Evolutionary conservation across 2,113 vertebrate genomes (phyloP).

Genomic region (Chroicocephalus ridibundus): DNA sequence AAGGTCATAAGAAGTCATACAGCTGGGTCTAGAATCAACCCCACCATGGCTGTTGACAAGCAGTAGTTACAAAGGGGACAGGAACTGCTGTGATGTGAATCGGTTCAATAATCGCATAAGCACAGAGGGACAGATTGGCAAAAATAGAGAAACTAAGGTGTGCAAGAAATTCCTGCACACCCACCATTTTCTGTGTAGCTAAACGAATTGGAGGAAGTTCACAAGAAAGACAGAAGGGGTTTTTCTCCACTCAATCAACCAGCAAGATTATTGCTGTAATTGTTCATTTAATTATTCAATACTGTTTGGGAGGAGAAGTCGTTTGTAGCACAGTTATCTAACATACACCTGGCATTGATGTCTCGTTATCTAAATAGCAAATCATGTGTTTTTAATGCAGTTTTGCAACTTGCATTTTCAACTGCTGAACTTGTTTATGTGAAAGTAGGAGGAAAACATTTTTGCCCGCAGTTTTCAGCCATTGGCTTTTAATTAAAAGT

Average conservation of each 20-base stretch:
- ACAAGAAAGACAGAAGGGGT: not conserved
- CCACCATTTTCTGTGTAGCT: not conserved
- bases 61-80: not conserved
- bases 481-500: not conserved
- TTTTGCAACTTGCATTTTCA: not conserved
- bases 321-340: not conserved
- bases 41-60: not conserved
- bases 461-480: not conserved
- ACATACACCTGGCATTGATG: not conserved
- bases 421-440: not conserved
- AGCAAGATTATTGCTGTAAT: not conserved
- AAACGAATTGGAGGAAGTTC: slow-evolving; percentile 11
- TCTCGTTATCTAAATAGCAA: not conserved
- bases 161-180: not conserved
- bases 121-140: not conserved
- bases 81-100: not conserved
- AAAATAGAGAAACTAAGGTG: not conserved
- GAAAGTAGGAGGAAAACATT: not conserved
- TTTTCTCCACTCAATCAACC: not conserved
- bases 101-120: not conserved
- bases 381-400: not conserved
- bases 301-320: not conserved
- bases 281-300: not conserved
- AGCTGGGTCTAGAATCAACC: not conserved
- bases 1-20: not conserved